A percentile compares a stretch with the other conserved stretches of the same genome.
Evolutionary conservation across 1,140 invertebrate species (phyloP).

Genomic region (Branchinecta lynchi): DNA sequence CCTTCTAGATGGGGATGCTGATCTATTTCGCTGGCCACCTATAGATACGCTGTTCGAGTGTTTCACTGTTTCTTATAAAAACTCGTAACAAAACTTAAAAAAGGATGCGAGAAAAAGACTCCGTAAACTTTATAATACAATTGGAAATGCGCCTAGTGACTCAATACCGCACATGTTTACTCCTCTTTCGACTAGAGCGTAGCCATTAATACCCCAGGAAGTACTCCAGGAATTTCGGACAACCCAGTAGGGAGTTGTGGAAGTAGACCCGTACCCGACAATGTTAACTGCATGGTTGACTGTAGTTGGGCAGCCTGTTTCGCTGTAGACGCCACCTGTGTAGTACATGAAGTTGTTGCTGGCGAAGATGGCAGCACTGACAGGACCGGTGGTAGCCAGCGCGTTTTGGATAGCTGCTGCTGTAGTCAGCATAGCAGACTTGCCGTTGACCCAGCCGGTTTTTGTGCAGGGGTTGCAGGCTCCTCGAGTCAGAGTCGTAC

Average conservation of each 20-base stretch:
- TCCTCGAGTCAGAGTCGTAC: background rate
- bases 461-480: background rate
- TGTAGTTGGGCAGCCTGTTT: conserved; percentile 22
- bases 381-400: conserved; percentile 31
- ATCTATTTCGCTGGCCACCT: no score
- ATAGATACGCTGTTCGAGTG: no score
- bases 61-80: no score
- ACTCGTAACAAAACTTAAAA: no score
- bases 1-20: no score
- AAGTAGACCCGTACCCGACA: conserved; percentile 34
- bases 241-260: conserved; percentile 33
- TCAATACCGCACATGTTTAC: conserved; percentile 35
- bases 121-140: background rate
- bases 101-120: no score
- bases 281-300: conserved; percentile 35
- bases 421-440: background rate
- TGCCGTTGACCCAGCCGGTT: background rate
- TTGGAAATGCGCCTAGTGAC: conserved; percentile 25
- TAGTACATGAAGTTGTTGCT: conserved; percentile 30
- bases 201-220: conserved; percentile 33
- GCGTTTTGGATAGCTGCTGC: conserved; percentile 28
- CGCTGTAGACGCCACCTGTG: conserved; percentile 27
- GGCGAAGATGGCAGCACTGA: conserved; percentile 36
- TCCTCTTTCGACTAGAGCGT: conserved; percentile 31
- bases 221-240: conserved; percentile 34